These are phyloP conservation scores for Otolemur crassicaudatus DNA, from an alignment of 2,797 vertebrate genomes.

Conservation along the genomic window DNA sequence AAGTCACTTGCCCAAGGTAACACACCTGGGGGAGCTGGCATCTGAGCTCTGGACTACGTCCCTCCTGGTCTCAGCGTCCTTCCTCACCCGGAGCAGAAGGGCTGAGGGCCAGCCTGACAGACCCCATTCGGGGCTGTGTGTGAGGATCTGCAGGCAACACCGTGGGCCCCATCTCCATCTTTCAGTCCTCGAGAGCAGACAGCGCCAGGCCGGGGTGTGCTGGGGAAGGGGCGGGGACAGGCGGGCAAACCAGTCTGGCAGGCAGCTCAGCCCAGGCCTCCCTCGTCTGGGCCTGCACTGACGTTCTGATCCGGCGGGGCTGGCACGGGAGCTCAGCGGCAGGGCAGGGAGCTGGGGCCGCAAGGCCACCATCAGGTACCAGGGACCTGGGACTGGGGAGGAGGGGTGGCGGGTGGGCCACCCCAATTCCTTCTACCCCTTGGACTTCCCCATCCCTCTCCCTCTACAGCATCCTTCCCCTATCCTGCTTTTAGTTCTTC, in stretches of 20 bases:
- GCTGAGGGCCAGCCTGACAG: not conserved
- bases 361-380: constrained; percentile 50
- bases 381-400: not conserved
- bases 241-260: constrained; percentile 64
- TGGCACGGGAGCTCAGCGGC: not conserved
- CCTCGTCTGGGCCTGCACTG: not conserved
- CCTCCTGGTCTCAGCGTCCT: not conserved
- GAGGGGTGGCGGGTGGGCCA: not conserved
- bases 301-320: not conserved
- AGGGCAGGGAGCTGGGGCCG: constrained; percentile 58
- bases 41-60: fast-evolving
- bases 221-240: constrained; percentile 46
- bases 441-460: fast-evolving
- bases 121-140: not conserved
- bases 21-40: constrained; percentile 27
- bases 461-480: not conserved
- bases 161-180: not conserved
- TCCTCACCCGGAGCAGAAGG: no score
- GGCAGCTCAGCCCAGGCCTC: not conserved
- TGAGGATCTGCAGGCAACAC: not conserved
- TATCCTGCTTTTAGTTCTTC: not conserved
- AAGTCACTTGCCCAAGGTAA: constrained; percentile 60
- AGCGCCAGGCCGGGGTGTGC: not conserved
- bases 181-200: constrained; percentile 38
- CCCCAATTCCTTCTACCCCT: not conserved